phyloP scores from a whole-genome alignment of 30 jellyfish, hydroid and myxozoan genomes.

The Pelagia noctiluca region DNA sequence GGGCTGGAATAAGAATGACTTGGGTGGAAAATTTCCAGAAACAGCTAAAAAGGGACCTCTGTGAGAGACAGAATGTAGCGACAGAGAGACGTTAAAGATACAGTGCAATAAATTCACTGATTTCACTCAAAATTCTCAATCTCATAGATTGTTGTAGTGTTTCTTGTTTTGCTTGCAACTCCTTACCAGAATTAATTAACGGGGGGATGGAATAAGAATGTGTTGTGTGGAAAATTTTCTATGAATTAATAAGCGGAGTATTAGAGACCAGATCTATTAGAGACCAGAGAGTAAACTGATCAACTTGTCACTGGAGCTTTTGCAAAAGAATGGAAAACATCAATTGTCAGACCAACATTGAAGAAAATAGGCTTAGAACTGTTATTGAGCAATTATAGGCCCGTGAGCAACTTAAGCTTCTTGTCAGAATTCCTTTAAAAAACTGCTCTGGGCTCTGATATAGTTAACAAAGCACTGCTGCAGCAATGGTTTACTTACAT shows the following conservation, averaged over 20 bases:
- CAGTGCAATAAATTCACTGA: slow-evolving; percentile 26
- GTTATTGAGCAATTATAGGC: slow-evolving; percentile 16
- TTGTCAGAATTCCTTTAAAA: slow-evolving; percentile 51
- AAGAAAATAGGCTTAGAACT: slow-evolving; percentile 34
- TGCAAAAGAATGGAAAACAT: slow-evolving; percentile 47
- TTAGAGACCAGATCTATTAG: too few species aligned
- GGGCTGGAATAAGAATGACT: too few species aligned
- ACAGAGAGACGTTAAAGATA: not conserved
- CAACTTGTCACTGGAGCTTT: slow-evolving; percentile 70
- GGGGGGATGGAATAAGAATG: slow-evolving; percentile 42
- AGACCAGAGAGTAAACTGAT: too few species aligned
- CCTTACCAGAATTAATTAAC: too few species aligned
- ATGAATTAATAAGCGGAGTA: too few species aligned
- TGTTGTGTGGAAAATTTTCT: too few species aligned
- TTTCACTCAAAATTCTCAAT: too few species aligned
- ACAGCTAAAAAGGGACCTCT: too few species aligned
- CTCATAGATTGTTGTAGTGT: too few species aligned
- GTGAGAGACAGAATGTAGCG: too few species aligned
- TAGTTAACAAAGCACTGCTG: slow-evolving; percentile 59
- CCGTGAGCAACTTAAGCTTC: slow-evolving; percentile 51
- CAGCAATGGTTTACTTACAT: slow-evolving; percentile 56
- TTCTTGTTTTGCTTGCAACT: too few species aligned
- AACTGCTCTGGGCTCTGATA: slow-evolving; percentile 68
- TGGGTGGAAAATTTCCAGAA: too few species aligned
- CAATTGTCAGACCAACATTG: slow-evolving; percentile 61